Conservation (phyloP, 2,113 vertebrate species). For the Willisornis vidua region DNA sequence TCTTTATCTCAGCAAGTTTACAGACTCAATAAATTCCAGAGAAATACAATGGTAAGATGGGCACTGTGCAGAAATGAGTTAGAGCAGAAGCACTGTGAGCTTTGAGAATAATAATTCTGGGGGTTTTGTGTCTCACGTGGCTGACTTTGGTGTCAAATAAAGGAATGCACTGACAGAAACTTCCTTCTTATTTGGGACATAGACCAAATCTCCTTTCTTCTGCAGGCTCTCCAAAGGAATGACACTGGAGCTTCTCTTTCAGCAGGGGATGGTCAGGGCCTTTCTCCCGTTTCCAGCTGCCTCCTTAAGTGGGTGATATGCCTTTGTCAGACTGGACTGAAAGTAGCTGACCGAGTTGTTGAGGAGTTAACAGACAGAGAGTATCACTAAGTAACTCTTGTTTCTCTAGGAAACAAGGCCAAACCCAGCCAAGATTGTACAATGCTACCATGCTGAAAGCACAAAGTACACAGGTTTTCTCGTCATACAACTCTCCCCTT, state of each 20-base stretch:
- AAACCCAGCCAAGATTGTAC: background rate
- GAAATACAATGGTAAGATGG: background rate
- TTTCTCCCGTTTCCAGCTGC: background rate
- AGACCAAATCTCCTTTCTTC: background rate
- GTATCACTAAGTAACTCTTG: background rate
- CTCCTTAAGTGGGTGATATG: background rate
- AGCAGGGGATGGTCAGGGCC: background rate
- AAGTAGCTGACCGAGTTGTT: background rate
- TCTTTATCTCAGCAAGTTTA: background rate
- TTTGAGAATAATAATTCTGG: background rate
- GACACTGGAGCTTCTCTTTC: background rate
- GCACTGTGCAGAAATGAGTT: background rate
- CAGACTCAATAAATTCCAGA: background rate
- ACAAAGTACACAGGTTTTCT: accelerated
- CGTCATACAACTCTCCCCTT: background rate
- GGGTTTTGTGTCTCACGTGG: background rate
- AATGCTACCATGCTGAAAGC: background rate
- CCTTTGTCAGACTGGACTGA: background rate
- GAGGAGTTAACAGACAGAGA: background rate
- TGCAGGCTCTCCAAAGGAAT: background rate
- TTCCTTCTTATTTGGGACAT: background rate
- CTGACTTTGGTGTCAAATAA: background rate
- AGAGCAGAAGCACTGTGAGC: background rate
- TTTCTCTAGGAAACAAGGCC: background rate
- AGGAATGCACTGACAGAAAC: background rate